A percentile compares a stretch with the other conserved stretches of the same genome.
Conservation (phyloP, 2,113 vertebrate species). For the Ondatra zibethicus region DNA sequence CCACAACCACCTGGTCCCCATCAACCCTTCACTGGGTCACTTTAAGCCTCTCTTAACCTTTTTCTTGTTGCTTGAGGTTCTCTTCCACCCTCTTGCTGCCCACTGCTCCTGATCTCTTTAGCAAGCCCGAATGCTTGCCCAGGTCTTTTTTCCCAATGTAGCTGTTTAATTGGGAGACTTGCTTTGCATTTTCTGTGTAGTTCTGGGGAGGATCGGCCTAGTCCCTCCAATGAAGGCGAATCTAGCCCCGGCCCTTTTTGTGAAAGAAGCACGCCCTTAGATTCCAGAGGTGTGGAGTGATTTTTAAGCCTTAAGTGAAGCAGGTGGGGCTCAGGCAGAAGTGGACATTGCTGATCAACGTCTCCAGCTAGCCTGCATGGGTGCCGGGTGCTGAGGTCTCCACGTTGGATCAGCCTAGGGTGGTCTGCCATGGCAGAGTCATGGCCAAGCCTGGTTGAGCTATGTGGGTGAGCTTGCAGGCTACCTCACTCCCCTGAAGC, state of each 20-base stretch:
- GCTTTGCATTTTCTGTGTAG: background rate
- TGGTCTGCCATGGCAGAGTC: background rate
- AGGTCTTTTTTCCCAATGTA: background rate
- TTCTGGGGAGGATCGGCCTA: background rate
- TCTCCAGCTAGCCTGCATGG: background rate
- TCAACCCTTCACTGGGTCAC: background rate
- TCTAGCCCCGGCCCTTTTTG: background rate
- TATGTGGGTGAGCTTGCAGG: background rate
- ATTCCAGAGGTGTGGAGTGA: constrained; percentile 32
- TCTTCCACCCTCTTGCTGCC: accelerated
- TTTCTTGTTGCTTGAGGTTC: constrained; percentile 56
- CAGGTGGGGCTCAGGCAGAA: constrained; percentile 70
- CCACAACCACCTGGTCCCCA: background rate
- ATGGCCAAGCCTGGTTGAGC: background rate
- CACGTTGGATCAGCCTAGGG: background rate
- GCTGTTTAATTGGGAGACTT: constrained; percentile 25
- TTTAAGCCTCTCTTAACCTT: background rate
- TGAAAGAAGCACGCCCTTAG: constrained; percentile 32
- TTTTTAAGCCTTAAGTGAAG: constrained; percentile 34
- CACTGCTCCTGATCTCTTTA: background rate
- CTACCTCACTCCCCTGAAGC: background rate
- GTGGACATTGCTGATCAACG: constrained; percentile 59
- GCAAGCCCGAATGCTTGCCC: background rate
- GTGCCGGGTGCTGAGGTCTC: constrained; percentile 65
- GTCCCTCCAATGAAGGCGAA: background rate